Percentiles rank a stretch among this genome's conserved stretches.
Conservation (phyloP, 2,113 vertebrate species). For the Crypturellus undulatus region DNA sequence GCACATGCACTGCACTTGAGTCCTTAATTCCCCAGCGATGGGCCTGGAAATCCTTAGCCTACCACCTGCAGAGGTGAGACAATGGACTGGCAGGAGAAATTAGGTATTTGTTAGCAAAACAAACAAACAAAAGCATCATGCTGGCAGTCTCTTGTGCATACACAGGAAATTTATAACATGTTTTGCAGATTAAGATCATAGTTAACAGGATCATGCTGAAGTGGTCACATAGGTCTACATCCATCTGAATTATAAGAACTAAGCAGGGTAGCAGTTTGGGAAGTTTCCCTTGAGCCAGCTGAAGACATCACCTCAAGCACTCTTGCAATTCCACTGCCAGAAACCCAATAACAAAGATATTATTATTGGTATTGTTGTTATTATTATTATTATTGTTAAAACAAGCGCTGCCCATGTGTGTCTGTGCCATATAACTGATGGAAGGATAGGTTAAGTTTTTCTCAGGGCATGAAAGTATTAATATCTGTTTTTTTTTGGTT, state of each 20-base stretch:
- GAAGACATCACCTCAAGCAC: not conserved
- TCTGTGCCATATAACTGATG: not conserved
- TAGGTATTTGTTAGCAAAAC: no score
- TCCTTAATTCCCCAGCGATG: accelerated
- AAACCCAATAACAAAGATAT: no score
- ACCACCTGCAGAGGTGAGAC: accelerated
- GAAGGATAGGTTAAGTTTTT: not conserved
- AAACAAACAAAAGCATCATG: not conserved
- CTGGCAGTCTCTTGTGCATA: not conserved
- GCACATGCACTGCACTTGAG: accelerated
- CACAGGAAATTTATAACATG: not conserved
- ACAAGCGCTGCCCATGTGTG: not conserved
- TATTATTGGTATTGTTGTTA: no score
- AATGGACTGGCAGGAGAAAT: not conserved
- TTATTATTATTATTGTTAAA: not conserved
- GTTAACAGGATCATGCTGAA: accelerated
- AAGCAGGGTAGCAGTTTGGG: not conserved
- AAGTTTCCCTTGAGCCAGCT: not conserved
- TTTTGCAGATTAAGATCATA: not conserved
- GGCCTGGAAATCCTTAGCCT: accelerated
- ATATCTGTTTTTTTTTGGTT: not conserved
- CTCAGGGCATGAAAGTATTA: not conserved
- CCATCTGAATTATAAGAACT: not conserved
- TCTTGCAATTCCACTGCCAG: not conserved
- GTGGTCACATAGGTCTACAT: accelerated